Evolutionary conservation across 1,140 invertebrate species (phyloP), one percentile per base, ranked within the genome.

Genomic region (Ericerus pela): DNA sequence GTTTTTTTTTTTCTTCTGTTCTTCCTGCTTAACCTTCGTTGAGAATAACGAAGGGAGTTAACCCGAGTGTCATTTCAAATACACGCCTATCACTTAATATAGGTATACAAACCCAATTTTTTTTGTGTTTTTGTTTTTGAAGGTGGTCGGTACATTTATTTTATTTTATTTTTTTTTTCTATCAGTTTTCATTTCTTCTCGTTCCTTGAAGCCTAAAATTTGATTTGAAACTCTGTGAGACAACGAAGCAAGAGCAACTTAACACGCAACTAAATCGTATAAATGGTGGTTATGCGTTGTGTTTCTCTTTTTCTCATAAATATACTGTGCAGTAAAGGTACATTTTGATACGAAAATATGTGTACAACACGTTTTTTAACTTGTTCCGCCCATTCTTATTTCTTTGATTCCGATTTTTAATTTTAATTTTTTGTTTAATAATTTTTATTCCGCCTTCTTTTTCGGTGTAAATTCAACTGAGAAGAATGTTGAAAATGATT

Each of bases 201-300:
- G 20, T 38, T 38, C 41, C 41, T 47, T 47, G 20, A 14, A 47
- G 41, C 12, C 26, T 47, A 47, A n/a, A 47, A 47, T 47, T 47
- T 47, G 41, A 47, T 47, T 47, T 24, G 41, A 22, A 47, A n/a
- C n/a, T n/a, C n/a, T 18, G 36, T 38, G n/a, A 22, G 41, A 47
- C 10, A 24, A 4, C 4, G 41, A 47, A 47, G 16, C n/a, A n/a
- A n/a, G n/a, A n/a, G n/a, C n/a, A n/a, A n/a, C n/a, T n/a, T 47
- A 47, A 47, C 41, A 47, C 41, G 41, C 41, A 47, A 47, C 41
- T 47, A 47, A 47, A 47, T 47, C 41, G 26, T 24, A 47, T 47
- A 47, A 47, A 47, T 47, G n/a, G n/a, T n/a, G n/a, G n/a, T 47
- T 47, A 47, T 24, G 22, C 22, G 41, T 14, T 18, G 41, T 47